phyloP scores from a whole-genome alignment of 2,888 invertebrate genomes.

The Drosophila rubida region DNA sequence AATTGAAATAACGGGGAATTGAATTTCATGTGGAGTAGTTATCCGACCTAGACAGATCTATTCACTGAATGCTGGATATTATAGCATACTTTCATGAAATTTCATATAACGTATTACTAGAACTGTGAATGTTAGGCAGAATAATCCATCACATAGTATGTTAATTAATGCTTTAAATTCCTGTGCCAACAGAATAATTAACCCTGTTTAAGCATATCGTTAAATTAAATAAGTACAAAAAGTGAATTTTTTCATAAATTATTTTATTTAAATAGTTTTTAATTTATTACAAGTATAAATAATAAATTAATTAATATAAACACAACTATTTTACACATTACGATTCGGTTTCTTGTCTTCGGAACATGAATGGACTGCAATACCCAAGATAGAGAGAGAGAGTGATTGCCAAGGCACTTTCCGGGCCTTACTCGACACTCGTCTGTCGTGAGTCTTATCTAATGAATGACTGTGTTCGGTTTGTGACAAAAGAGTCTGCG shows the following conservation, averaged over 20 bases:
- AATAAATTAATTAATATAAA: conserved; percentile 78
- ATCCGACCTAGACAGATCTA: neutral
- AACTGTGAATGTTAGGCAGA: no score
- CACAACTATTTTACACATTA: conserved; percentile 66
- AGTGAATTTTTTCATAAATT: conserved; percentile 55
- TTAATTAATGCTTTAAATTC: no score
- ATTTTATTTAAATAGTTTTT: conserved; percentile 79
- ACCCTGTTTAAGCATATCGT: no score
- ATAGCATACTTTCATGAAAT: neutral
- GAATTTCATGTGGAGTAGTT: neutral
- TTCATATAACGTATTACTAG: no score
- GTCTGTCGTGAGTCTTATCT: conserved; percentile 14
- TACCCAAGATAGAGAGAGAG: neutral
- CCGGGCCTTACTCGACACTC: neutral
- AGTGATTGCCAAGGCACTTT: conserved; percentile 22
- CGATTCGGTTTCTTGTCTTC: conserved; percentile 39
- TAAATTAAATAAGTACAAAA: neutral
- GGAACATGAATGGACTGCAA: conserved; percentile 34
- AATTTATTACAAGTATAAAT: conserved; percentile 75
- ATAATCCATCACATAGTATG: no score
- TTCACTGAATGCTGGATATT: neutral
- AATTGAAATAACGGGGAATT: neutral
- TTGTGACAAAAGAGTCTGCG: conserved; percentile 31
- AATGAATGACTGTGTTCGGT: conserved; percentile 12
- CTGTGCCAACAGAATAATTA: no score